A percentile compares a stretch with the other conserved stretches of the same genome.
Conservation (phyloP, 2,113 vertebrate genomes). For the Candoia aspera region DNA sequence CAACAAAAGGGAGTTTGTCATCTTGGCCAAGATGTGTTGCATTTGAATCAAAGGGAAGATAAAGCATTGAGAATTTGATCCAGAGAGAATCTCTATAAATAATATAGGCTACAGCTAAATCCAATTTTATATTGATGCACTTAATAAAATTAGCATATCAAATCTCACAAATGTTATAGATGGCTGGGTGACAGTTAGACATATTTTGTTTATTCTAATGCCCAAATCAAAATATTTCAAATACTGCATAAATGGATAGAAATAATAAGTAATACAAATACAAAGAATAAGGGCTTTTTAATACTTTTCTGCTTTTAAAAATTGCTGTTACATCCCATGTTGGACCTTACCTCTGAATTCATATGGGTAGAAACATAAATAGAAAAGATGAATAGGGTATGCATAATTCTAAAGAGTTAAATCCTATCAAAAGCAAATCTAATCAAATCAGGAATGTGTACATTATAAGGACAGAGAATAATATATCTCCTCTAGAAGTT, state of each 20-base stretch:
- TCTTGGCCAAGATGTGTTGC: neutral
- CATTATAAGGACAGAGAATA: neutral
- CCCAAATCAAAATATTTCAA: slow-evolving; percentile 20
- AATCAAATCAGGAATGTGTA: neutral
- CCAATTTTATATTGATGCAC: neutral
- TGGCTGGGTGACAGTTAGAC: neutral
- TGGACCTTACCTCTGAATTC: neutral
- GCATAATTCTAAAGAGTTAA: neutral
- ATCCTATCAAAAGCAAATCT: neutral
- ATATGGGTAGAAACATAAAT: neutral
- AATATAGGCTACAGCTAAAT: neutral
- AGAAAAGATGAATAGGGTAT: neutral
- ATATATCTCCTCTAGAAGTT: neutral
- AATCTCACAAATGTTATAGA: neutral
- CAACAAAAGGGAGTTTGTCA: neutral
- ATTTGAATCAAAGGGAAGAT: neutral
- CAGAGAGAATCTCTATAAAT: slow-evolving; percentile 5
- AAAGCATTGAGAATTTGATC: neutral
- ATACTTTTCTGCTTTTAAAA: neutral
- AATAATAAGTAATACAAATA: neutral
- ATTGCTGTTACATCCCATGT: neutral
- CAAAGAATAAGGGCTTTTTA: neutral
- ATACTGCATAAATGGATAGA: neutral
- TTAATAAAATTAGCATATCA: slow-evolving; percentile 26
- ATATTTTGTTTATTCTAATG: neutral